These are phyloP conservation scores for Caenorhabditis macrosperma DNA, from an alignment of 2,888 invertebrate genomes.

Conservation along the genomic window DNA sequence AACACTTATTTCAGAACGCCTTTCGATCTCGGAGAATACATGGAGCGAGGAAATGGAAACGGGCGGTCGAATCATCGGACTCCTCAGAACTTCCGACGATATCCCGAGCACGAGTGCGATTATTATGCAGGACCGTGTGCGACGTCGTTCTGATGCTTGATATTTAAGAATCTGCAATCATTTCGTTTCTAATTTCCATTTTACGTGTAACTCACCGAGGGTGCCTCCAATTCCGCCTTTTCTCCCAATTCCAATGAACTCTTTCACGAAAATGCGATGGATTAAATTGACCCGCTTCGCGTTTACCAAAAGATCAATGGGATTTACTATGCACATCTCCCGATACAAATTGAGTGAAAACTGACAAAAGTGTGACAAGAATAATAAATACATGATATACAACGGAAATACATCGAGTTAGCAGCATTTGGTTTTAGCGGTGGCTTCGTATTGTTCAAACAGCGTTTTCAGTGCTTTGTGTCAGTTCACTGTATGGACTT, in stretches of 20 bases:
- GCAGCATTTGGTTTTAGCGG: background rate
- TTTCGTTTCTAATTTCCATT: background rate
- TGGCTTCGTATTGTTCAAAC: background rate
- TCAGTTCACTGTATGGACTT: constrained; percentile 21
- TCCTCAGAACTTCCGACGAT: constrained; percentile 36
- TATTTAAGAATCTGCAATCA: background rate
- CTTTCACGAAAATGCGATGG: background rate
- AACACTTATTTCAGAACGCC: constrained; percentile 22
- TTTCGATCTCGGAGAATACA: constrained; percentile 28
- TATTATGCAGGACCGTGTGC: constrained; percentile 60
- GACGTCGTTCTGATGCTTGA: constrained; percentile 39
- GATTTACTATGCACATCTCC: too few species aligned
- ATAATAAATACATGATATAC: constrained; percentile 5
- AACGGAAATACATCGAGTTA: background rate
- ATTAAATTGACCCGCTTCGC: background rate
- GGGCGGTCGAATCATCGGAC: constrained; percentile 37
- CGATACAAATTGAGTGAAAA: too few species aligned
- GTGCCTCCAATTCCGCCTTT: constrained; percentile 46
- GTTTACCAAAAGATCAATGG: too few species aligned
- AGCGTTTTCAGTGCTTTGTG: background rate
- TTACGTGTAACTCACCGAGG: constrained; percentile 47
- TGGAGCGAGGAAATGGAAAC: constrained; percentile 32
- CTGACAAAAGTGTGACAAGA: too few species aligned
- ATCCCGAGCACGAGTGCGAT: constrained; percentile 52
- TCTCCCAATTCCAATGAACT: constrained; percentile 4